Base-by-base conservation (phyloP, 1,140 invertebrate species). In the Stegodyphus mimosarum region DNA sequence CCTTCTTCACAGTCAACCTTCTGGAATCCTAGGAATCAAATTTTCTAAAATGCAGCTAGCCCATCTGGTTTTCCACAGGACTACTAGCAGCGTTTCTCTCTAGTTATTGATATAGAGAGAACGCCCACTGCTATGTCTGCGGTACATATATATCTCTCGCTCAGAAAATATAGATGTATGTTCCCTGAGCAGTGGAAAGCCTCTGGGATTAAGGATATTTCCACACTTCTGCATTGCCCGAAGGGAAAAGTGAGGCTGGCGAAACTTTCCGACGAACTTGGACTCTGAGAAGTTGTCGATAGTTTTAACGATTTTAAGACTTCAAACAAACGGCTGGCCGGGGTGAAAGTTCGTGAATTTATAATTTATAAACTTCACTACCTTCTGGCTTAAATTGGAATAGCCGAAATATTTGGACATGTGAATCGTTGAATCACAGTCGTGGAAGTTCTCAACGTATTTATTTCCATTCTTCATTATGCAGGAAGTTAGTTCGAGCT, bases 1-100 rank as follows among this genome's bases (percentile, higher is more conserved):
- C 33, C 33, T 33, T 63, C 60, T 74, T 17, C 49, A 51, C 9
- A 11, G 50, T 52, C 50, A 49, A 33, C 17, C 53, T 71, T 67
- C 69, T 13, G 15, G 71, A 83, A 83, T 66, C 60, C n/a, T 17
- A 49, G 81, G 81, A 84, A 84, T 75, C 63, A 71, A 84, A 84
- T 84, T 84, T 84, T 84, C 81, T 55, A 76, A 76, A 84, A 84
- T 66, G 72, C 53, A 53, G 73, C 63, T 55, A 52, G 64, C 71
- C 72, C 81, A 84, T 84, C 64, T 84, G 73, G 72, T 84, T 84
- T 76, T 15, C 67, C 9, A 33, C 33, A 33, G 33, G 33, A 33
- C 33, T 33, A 33, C 33, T 33, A 33, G 33, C 33, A 33, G 33
- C 33, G 33, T 33, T 33, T 33, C 13, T 55, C 71, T 7, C 51